These are phyloP conservation scores for Dasyornis broadbenti DNA, from an alignment of 2,113 vertebrate species.

Conservation along the genomic window DNA sequence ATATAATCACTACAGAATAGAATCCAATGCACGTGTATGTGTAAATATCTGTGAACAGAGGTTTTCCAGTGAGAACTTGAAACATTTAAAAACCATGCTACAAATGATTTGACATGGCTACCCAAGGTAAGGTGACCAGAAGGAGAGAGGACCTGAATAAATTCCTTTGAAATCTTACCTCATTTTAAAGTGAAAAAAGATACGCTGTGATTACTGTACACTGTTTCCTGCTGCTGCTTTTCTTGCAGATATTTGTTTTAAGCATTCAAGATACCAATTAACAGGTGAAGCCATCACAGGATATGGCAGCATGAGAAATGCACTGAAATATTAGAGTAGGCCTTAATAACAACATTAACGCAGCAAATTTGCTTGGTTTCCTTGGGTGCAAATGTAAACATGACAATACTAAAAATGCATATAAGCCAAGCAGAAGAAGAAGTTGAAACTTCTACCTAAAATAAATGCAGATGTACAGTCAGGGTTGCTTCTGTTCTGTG, in stretches of 20 bases:
- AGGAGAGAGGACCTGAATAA: not conserved
- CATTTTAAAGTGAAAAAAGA: not conserved
- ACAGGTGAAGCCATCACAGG: not conserved
- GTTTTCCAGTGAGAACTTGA: not conserved
- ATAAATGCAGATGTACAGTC: not conserved
- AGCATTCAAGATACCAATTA: not conserved
- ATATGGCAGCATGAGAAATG: not conserved
- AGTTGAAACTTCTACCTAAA: not conserved
- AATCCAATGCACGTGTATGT: fast-evolving
- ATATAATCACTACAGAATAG: fast-evolving
- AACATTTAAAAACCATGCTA: fast-evolving
- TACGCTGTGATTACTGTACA: fast-evolving
- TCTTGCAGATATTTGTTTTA: not conserved
- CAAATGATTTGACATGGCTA: not conserved
- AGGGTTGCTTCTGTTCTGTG: not conserved
- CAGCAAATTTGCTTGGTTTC: not conserved
- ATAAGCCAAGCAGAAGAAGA: not conserved
- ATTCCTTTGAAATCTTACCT: not conserved
- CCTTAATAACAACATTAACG: not conserved
- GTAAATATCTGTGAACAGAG: fast-evolving
- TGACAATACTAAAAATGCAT: not conserved
- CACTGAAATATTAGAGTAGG: not conserved
- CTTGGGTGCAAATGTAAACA: fast-evolving
- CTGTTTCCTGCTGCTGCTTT: not conserved
- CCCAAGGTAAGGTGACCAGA: not conserved